Evolutionary conservation across 2,888 invertebrate genomes (phyloP), one percentile per base, ranked within the genome.

Genomic region (Lypha dubia): DNA sequence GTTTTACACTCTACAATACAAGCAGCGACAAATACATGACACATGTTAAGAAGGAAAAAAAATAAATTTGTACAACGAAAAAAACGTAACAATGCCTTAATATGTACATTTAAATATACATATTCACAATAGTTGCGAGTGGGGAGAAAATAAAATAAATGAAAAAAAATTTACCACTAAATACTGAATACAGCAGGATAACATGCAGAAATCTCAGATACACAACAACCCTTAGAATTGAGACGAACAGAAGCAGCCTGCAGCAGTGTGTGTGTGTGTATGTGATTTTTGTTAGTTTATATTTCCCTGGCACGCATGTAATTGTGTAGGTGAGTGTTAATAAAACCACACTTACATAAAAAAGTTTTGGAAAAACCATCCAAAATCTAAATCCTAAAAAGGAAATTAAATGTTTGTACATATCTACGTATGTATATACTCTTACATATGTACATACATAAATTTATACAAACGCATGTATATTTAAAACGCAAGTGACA

Each of bases 1-100:
- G 73, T 79, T 84, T 79, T 71, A 75, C 75, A 80, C 80, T 71
- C 51, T 70, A 22, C 38, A 63, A 62, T 65, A 84, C 77, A 79
- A 84, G 84, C 58, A 60, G 65, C 81, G 81, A 84, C 77, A 84
- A 84, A 84, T 84, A 84, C 84, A 84, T 84, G 84, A 81, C 84
- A 84, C 84, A 81, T 84, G 84, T 81, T 73, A 84, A 73, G 53
- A 67, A 58, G 20, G 32, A 53, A 62, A 68, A 51, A 22, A 68
- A 44, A 56, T 49, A 28, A 28, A 60, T 35, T 44, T 20, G 3
- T 32, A 35, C 49, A 32, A 17, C 4, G 1, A 49, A 60, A 79
- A n/a, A 53, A 67, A 15, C 3, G 11, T 7, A 15, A 51, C 35
- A 28, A 44, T 38, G n/a, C 49, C n/a, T 35, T 24, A 9, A 20